These are phyloP conservation scores for Glyphotaelius pellucidus DNA, from an alignment of 2,888 invertebrate species.

Conservation along the genomic window DNA sequence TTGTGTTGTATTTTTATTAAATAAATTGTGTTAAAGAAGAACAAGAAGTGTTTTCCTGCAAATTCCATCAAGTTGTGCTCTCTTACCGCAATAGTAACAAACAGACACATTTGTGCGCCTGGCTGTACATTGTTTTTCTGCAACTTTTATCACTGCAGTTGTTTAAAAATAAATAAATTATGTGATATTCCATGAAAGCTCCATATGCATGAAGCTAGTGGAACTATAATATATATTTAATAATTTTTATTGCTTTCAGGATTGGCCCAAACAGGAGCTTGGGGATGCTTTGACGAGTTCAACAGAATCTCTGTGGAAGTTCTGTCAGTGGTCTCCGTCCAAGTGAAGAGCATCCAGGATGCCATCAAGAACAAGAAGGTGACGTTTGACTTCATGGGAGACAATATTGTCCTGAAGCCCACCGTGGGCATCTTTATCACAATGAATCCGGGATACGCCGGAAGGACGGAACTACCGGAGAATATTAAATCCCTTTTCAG, in stretches of 20 bases:
- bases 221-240: not conserved
- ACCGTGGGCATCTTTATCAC: constrained; percentile 96
- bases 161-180: no score
- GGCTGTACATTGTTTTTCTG: no score
- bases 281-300: constrained; percentile 99
- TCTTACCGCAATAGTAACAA: no score
- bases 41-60: no score
- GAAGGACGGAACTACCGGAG: constrained; percentile 92
- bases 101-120: no score
- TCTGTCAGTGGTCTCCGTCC: constrained; percentile 95
- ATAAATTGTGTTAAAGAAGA: no score
- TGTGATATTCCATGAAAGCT: no score
- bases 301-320: constrained; percentile 97
- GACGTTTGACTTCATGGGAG: constrained; percentile 91
- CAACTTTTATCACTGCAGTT: no score
- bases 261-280: constrained; percentile 95
- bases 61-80: no score
- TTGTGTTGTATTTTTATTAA: no score
- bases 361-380: constrained; percentile 90
- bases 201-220: no score
- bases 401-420: constrained; percentile 83
- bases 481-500: constrained; percentile 84
- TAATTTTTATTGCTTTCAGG: constrained; percentile 70
- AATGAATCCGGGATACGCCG: constrained; percentile 98
- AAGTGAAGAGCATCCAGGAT: constrained; percentile 91